Evolutionary conservation across 2,113 vertebrate species (phyloP).

Genomic region (Clupea harengus): DNA sequence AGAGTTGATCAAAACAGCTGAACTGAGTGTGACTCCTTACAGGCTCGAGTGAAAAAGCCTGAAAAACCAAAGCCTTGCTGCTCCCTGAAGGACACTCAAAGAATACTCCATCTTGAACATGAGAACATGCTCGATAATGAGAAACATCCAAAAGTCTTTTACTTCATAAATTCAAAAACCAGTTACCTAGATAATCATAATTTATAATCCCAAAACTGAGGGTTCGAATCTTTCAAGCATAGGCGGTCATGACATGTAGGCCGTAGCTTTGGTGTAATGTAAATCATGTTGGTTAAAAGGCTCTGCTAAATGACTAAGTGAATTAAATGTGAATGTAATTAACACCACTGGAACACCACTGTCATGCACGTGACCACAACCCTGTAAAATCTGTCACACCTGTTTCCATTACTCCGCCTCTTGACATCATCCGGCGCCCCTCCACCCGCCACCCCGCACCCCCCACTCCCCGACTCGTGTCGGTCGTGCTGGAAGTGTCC

Average conservation of each 20-base stretch:
- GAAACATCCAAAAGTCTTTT: background rate
- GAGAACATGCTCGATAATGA: background rate
- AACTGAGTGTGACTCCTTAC: background rate
- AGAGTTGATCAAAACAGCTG: background rate
- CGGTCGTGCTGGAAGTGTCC: slow-evolving; percentile 80
- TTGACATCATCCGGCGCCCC: slow-evolving; percentile 76
- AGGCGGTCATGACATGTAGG: background rate
- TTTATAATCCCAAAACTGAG: background rate
- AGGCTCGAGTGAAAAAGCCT: background rate
- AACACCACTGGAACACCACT: background rate
- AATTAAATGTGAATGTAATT: background rate
- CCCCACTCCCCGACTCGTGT: slow-evolving; percentile 78
- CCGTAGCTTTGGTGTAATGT: background rate
- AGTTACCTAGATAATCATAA: background rate
- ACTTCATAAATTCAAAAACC: background rate
- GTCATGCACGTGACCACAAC: background rate
- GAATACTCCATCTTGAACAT: background rate
- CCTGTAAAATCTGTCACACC: slow-evolving; percentile 64
- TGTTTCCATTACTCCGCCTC: slow-evolving; percentile 83
- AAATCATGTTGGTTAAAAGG: background rate
- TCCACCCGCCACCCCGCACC: slow-evolving; percentile 50
- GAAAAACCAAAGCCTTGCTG: background rate
- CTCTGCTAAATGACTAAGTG: background rate
- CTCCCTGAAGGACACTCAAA: background rate
- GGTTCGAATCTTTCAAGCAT: background rate